These are phyloP conservation scores for Thinocorus orbignyianus DNA, from an alignment of 2,113 vertebrate species.

Conservation along the genomic window DNA sequence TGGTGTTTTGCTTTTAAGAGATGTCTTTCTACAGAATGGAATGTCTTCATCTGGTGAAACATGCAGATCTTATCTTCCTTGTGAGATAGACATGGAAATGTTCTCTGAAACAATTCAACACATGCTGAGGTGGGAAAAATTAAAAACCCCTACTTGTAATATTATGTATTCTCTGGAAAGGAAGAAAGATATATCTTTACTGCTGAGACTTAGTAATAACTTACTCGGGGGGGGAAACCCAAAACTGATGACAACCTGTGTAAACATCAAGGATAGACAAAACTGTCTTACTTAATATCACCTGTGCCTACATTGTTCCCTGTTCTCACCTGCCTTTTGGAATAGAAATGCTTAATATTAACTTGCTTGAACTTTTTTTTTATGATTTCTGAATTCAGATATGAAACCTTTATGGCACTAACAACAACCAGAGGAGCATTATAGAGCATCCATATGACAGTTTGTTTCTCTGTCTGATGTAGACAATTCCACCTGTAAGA, in stretches of 20 bases:
- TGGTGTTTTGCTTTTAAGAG: background rate
- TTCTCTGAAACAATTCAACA: background rate
- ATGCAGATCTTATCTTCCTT: background rate
- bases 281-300: background rate
- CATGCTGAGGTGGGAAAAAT: background rate
- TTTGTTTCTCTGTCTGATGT: background rate
- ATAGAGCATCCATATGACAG: background rate
- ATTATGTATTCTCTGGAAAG: background rate
- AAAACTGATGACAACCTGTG: too few species aligned
- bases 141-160: background rate
- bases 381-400: background rate
- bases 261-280: background rate
- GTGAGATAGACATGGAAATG: background rate
- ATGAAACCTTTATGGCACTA: background rate
- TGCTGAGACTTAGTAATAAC: background rate
- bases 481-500: background rate
- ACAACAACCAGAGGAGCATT: background rate
- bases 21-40: background rate
- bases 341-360: background rate
- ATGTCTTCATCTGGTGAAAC: background rate
- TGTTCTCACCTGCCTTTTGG: background rate
- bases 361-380: background rate
- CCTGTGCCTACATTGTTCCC: background rate
- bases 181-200: background rate
- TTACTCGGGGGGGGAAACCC: background rate